These are phyloP conservation scores for Penaeus vannamei DNA, from an alignment of 1,140 invertebrate species.

Conservation along the genomic window DNA sequence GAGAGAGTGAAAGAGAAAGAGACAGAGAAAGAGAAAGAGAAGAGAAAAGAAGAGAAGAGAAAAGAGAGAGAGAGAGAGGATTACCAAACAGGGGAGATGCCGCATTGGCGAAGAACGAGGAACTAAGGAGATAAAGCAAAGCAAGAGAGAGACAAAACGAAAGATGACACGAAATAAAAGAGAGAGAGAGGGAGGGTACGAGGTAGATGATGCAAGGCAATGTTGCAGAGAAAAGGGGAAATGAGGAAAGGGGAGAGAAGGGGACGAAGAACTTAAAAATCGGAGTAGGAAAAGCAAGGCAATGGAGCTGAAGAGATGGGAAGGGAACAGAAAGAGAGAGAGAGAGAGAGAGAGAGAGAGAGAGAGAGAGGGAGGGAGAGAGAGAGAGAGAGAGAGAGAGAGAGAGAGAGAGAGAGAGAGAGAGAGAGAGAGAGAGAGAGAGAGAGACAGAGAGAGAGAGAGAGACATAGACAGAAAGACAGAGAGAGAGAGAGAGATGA, in stretches of 20 bases:
- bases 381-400: conserved; percentile 31
- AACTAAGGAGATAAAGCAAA: background rate
- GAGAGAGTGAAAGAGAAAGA: conserved; percentile 26
- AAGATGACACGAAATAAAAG: conserved; percentile 5
- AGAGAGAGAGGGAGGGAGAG: conserved; percentile 12
- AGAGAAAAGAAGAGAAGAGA: background rate
- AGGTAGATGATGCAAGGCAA: background rate
- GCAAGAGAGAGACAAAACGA: conserved; percentile 32
- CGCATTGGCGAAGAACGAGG: too few species aligned
- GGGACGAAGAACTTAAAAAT: conserved; percentile 17
- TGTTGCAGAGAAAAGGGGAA: conserved; percentile 45
- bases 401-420: conserved; percentile 26
- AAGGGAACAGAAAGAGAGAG: background rate
- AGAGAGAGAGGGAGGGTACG: background rate
- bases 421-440: conserved; percentile 11
- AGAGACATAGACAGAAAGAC: too few species aligned
- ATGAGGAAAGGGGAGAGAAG: conserved; percentile 21
- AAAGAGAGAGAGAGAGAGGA: background rate
- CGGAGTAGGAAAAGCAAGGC: conserved; percentile 22
- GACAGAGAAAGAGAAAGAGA: background rate
- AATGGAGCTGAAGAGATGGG: conserved; percentile 11
- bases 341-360: conserved; percentile 18
- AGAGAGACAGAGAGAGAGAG: too few species aligned
- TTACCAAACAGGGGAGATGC: background rate
- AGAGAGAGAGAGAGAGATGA: too few species aligned